Percentiles rank a stretch among this genome's conserved stretches.
Evolutionary conservation across 2,888 invertebrate species (phyloP).

Genomic region (Eupelmus urozonus): DNA sequence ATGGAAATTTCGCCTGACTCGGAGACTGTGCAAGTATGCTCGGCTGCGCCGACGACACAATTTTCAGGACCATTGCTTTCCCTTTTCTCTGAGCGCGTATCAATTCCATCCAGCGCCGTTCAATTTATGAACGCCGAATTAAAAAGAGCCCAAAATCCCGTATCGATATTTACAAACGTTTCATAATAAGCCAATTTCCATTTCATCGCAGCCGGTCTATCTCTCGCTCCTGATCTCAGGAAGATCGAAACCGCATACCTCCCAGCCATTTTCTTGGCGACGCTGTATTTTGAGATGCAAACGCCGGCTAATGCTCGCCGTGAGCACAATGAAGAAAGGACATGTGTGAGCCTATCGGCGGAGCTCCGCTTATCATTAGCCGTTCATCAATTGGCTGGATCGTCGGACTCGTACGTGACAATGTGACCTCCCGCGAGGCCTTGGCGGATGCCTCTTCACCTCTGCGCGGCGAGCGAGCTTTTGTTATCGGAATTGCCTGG

Average conservation of each 20-base stretch:
- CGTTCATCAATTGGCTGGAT: slow-evolving; percentile 25
- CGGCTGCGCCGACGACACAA: background rate
- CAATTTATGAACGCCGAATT: too few relatives aligned
- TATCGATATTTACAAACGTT: background rate
- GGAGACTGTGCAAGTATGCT: background rate
- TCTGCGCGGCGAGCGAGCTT: too few relatives aligned
- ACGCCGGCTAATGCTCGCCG: slow-evolving; percentile 9
- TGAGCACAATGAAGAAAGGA: slow-evolving; percentile 24
- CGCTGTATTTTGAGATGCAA: slow-evolving; percentile 29
- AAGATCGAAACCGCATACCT: background rate
- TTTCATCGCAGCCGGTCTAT: background rate
- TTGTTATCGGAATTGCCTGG: too few relatives aligned
- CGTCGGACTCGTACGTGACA: background rate
- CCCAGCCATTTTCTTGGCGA: background rate
- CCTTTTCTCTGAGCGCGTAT: too few relatives aligned
- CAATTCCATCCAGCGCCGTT: too few relatives aligned
- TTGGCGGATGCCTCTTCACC: background rate
- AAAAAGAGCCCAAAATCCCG: background rate
- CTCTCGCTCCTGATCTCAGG: slow-evolving; percentile 12
- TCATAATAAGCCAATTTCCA: background rate
- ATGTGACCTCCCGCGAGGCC: slow-evolving; percentile 18
- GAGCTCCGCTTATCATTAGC: slow-evolving; percentile 46
- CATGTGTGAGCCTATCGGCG: slow-evolving; percentile 27
- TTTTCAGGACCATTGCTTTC: slow-evolving; percentile 11
- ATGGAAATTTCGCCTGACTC: slow-evolving; percentile 45